Evolutionary conservation across 2,888 invertebrate genomes (phyloP).

Genomic region (Chirona hameri): DNA sequence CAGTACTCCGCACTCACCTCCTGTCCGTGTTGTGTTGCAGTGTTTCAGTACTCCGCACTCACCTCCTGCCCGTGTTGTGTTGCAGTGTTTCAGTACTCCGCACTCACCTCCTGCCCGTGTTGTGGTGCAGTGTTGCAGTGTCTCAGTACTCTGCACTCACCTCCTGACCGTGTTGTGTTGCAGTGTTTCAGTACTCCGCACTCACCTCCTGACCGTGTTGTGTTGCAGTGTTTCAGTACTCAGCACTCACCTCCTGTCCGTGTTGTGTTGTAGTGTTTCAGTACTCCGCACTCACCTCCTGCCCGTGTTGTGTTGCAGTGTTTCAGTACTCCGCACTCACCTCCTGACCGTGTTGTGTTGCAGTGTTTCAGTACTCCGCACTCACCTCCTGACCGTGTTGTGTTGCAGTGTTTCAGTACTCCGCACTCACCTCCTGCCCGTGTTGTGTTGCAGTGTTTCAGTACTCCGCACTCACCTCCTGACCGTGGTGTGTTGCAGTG

Average conservation of each 20-base stretch:
- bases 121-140: conserved; percentile 46
- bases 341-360: conserved; percentile 44
- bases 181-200: conserved; percentile 36
- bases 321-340: conserved; percentile 23
- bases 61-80: too few species aligned
- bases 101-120: too few species aligned
- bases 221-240: conserved; percentile 46
- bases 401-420: conserved; percentile 46
- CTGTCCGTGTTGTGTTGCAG: conserved; percentile 45
- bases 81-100: conserved; percentile 46
- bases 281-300: not conserved
- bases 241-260: too few species aligned
- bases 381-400: too few species aligned
- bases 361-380: conserved; percentile 36
- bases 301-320: conserved; percentile 45
- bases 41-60: conserved; percentile 25
- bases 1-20: conserved; percentile 5
- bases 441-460: conserved; percentile 45
- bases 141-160: not conserved
- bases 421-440: too few species aligned
- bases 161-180: conserved; percentile 44
- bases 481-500: conserved; percentile 45
- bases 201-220: too few species aligned
- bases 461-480: not conserved
- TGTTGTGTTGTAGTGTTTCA: conserved; percentile 45